phyloP scores from a whole-genome alignment of 2,113 vertebrate species.

The Dicrurus megarhynchus region DNA sequence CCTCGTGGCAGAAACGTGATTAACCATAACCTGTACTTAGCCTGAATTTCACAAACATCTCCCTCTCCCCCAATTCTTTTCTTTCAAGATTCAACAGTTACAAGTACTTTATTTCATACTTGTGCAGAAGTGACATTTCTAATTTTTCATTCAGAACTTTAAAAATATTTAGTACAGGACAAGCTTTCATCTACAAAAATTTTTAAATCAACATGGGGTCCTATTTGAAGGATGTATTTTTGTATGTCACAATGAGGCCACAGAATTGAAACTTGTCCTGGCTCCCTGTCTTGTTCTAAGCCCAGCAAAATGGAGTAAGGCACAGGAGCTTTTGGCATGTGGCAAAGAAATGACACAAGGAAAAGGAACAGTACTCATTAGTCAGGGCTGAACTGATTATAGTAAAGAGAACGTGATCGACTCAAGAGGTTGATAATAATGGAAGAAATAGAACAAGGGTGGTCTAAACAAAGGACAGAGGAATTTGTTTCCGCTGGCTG shows the following conservation, averaged over 20 bases:
- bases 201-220: neutral
- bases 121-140: neutral
- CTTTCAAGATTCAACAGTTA: neutral
- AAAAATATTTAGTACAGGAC: neutral
- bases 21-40: neutral
- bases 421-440: neutral
- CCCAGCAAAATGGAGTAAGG: neutral
- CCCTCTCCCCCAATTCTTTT: neutral
- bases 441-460: neutral
- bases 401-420: neutral
- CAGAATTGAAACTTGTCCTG: neutral
- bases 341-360: neutral
- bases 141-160: neutral
- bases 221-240: neutral
- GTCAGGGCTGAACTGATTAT: neutral
- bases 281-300: neutral
- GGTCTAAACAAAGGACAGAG: neutral
- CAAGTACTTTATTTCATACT: neutral
- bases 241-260: neutral
- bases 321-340: neutral
- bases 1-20: neutral
- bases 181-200: neutral
- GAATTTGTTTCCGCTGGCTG: neutral
- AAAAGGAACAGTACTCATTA: neutral
- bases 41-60: neutral